Percentiles rank a stretch among this genome's conserved stretches.
These are phyloP conservation scores for Sclerurus mexicanus DNA, from an alignment of 2,113 vertebrate species.

Conservation along the genomic window DNA sequence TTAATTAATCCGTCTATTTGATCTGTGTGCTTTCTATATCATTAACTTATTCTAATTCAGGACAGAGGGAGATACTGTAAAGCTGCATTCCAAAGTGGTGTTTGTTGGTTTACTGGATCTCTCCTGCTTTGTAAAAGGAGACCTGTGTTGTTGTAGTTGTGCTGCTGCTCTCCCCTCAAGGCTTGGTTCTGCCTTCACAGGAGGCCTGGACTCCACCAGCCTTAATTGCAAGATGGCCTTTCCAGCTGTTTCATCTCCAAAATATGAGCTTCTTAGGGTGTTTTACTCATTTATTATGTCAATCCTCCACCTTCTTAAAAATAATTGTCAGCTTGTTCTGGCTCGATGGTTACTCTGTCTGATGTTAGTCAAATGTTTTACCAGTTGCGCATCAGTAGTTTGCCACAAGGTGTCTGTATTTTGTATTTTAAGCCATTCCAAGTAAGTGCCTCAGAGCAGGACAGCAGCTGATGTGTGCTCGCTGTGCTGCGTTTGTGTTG, in stretches of 20 bases:
- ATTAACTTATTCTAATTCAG: neutral
- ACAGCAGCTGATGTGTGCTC: neutral
- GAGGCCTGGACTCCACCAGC: neutral
- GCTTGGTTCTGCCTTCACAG: neutral
- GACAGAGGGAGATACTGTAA: neutral
- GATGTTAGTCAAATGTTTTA: neutral
- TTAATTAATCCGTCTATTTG: neutral
- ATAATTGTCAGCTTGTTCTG: neutral
- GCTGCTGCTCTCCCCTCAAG: neutral
- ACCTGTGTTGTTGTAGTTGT: neutral
- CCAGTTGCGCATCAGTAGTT: neutral
- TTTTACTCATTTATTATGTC: neutral
- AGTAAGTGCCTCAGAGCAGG: neutral
- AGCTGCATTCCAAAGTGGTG: neutral
- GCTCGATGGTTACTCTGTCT: neutral
- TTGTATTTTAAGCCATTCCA: neutral
- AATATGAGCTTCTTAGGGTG: neutral
- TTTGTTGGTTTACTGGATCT: neutral
- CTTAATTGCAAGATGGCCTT: neutral
- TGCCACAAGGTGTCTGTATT: neutral
- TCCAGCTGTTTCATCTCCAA: neutral
- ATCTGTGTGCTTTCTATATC: neutral
- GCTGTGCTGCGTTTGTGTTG: neutral
- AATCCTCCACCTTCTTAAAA: neutral
- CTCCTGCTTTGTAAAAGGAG: neutral